Conservation (phyloP, 1,140 invertebrate genomes). For the Meteorus sp. region DNA sequence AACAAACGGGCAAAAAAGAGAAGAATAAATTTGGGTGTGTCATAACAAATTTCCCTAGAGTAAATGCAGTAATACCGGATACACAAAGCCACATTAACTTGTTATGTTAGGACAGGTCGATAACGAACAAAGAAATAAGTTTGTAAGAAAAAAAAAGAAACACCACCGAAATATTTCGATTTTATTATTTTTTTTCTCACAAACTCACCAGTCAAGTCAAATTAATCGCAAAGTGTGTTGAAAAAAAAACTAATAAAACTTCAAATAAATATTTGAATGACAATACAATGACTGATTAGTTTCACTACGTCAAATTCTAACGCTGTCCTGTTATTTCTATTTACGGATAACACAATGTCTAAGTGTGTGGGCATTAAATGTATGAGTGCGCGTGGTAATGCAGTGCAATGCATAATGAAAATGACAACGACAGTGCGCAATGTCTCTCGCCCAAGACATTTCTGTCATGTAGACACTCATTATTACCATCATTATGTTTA, state of each 20-base stretch:
- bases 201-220: too few relatives aligned
- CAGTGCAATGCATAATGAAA: conserved; percentile 25
- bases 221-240: too few relatives aligned
- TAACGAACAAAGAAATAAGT: too few relatives aligned
- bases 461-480: conserved; percentile 16
- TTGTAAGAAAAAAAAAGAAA: too few relatives aligned
- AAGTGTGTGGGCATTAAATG: conserved; percentile 11
- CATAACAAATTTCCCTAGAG: conserved; percentile 8
- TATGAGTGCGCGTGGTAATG: conserved; percentile 24
- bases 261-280: too few relatives aligned
- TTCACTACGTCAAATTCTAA: too few relatives aligned
- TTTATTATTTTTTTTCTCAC: too few relatives aligned
- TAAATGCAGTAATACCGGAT: neutral
- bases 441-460: conserved; percentile 6
- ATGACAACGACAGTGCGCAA: conserved; percentile 15
- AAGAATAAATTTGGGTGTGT: conserved; percentile 5
- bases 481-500: conserved; percentile 7
- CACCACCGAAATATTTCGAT: too few relatives aligned
- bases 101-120: too few relatives aligned
- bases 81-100: too few relatives aligned
- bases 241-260: too few relatives aligned
- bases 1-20: neutral
- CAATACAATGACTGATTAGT: too few relatives aligned
- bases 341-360: neutral
- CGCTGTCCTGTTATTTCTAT: neutral